Base-by-base conservation (phyloP, 92 coral and sea anemone species). In the Ricordea florida region DNA sequence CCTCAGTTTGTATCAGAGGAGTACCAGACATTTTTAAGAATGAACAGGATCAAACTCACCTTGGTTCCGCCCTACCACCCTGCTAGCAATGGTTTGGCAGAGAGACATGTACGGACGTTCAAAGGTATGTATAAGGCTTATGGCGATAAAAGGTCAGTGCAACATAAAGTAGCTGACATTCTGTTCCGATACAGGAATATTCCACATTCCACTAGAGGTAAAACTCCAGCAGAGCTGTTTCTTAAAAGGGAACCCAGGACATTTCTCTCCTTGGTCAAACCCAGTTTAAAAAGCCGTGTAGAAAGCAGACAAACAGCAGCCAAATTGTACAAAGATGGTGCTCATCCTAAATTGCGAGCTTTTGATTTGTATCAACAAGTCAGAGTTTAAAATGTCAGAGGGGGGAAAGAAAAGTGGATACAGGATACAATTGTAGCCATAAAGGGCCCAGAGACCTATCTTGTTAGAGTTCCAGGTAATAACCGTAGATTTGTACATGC, bases 61-160 rank as follows among this genome's bases (percentile, higher is more conserved):
- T 49, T 70, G 27, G 65, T 66, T 34, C 75, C 87, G 2, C 71
- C 76, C 21, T 79, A 66, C 37, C 87, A 72, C 57, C 81, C 81
- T 31, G 81, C 81, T 10, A 58, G 58, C 48, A 72, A 73, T 61
- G 81, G 87, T 60, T 57, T 72, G 87, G 87, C 87, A 4, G 81
- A 81, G 79, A 62, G 81, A 42, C 69, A 72, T 81, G 87, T 81
- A 14, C 60, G 69, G 75, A 60, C 68, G 24, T 72, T 72, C 65
- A 72, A 72, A 49, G 74, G 60, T 40, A 53, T 69, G 80, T 44
- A 60, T 55, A 67, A 79, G 24, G 59, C 20, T 73, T 43, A 50
- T 45, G 48, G 72, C 24, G 52, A 79, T 35, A 47, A 20, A 21
- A 70, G 71, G 65, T 49, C 85, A 27, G 51, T 79, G 67, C 69